Evolutionary conservation across 2,888 invertebrate species (phyloP), one percentile per base, ranked within the genome.

Genomic region (Piscicola geometra): DNA sequence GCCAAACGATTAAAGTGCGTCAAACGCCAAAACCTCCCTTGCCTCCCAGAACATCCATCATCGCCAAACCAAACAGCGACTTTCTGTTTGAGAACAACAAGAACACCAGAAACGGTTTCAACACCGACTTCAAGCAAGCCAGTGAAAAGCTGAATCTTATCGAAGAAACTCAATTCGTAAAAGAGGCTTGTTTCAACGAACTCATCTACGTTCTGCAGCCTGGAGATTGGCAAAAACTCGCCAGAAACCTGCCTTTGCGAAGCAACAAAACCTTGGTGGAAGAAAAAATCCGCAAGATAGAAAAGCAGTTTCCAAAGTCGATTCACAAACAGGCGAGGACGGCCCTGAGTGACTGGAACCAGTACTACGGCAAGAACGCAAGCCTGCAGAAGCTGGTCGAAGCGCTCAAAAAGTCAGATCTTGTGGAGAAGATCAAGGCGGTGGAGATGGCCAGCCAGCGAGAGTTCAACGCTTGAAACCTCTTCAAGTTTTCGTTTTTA

Each of bases 181-280:
- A 50, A 56, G 77, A 77, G 21, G 71, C 75, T 21, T 75, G 75
- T 33, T 77, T 77, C 60, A 69, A 71, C 28, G 77, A 71, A 1
- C 67, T 77, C 9, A 60, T 75, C 18, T 47, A 25, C 15, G 75
- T 41, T 30, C 36, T 77, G n/a, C 36, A 68, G 21, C 36, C 70
- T 1, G 77, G 75, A 30, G 60, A 79, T 60, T 80, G 80, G 80
- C 79, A 79, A 71, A 76, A 77, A 35, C 76, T 80, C 2, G 80
- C 80, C 2, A 41, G 60, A 36, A 75, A 68, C 2, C 70, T 80
- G 30, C 79, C 79, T 1, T 41, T 80, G 18, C 72, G 76, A 30
- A 47, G 41, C 3, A 75, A 36, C 47, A 41, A 77, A 25, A 52
- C 41, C 28, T 64, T 68, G 32, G 56, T 75, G 2, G 75, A 77